Evolutionary conservation across 2,888 invertebrate species (phyloP), one percentile per base, ranked within the genome.

Genomic region (Pimpla rufipes): DNA sequence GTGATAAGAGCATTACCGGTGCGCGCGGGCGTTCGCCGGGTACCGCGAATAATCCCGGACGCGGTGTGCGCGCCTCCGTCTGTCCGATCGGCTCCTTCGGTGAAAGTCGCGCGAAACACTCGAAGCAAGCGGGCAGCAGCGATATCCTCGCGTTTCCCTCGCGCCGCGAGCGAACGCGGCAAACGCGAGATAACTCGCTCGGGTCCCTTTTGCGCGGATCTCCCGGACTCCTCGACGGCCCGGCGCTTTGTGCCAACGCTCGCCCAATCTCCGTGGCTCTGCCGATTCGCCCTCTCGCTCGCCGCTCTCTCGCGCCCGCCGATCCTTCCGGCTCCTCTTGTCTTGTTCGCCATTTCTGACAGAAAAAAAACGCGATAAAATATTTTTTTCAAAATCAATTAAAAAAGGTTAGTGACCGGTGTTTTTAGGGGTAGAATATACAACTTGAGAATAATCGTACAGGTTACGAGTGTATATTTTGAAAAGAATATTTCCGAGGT

Each of bases 1-100:
- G 89, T 88, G 89, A 90, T 89, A 88, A 89, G 90, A 88, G 88
- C 89, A 89, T 90, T 89, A 88, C 88, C 40, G 45, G 45, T 59
- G 64, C 21, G 64, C 21, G 37, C 52, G 62, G 29, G 66, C 76
- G 50, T 47, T 64, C 71, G 45, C 8, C n/a, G 29, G n/a, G n/a
- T 55, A 62, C 40, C 52, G 62, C 77, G 50, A 74, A 81, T 78
- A 81, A 84, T 78, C 68, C 80, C 64, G 70, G 37, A 50, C 70
- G 57, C 64, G 5, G 29, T 3, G 29, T 5, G 29, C 29, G 29
- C 29, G 29, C 29, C 5, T 29, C 29, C 29, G 29, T 29, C 3
- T 29, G 29, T 29, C 37, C 42, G 8, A 62, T 76, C 76, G 82
- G 68, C 29, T 40, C 40, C 74, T 64, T 47, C 67, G 77, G 83